Percentiles rank a stretch among this genome's conserved stretches.
Evolutionary conservation across 2,113 vertebrate genomes (phyloP).

Genomic region (Rhinoptilus africanus): DNA sequence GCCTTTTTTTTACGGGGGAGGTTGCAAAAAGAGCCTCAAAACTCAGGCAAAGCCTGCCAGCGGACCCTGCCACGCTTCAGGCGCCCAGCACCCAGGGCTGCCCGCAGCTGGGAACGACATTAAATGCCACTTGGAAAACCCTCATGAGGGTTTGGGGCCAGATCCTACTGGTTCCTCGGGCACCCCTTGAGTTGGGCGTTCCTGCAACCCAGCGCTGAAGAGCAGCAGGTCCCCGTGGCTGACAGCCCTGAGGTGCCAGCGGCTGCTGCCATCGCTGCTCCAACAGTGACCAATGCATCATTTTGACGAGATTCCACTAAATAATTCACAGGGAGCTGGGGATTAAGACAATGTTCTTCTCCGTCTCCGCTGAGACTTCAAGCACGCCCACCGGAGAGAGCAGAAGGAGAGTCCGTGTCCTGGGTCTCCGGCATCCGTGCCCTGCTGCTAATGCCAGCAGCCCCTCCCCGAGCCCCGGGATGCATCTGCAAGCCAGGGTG

Average conservation of each 20-base stretch:
- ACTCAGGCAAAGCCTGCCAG: background rate
- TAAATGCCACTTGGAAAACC: background rate
- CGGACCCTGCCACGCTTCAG: background rate
- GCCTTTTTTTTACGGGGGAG: background rate
- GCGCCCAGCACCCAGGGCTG: background rate
- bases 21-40: background rate
- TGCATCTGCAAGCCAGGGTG: background rate
- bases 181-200: background rate
- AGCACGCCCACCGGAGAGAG: slow-evolving; percentile 42
- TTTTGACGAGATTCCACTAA: slow-evolving; percentile 67
- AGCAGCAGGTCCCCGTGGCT: slow-evolving; percentile 9
- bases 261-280: slow-evolving; percentile 37
- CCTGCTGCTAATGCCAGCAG: background rate
- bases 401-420: slow-evolving; percentile 35
- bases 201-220: background rate
- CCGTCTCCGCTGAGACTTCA: slow-evolving; percentile 55
- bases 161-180: background rate
- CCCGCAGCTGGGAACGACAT: rapidly evolving
- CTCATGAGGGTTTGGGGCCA: background rate
- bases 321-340: slow-evolving; percentile 64
- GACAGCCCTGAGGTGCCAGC: slow-evolving; percentile 33
- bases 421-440: background rate
- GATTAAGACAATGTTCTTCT: slow-evolving; percentile 68
- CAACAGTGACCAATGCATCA: slow-evolving; percentile 62
- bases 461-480: rapidly evolving